Conservation (phyloP, 2,797 vertebrate genomes). For the Kryptolebias ocellatus region DNA sequence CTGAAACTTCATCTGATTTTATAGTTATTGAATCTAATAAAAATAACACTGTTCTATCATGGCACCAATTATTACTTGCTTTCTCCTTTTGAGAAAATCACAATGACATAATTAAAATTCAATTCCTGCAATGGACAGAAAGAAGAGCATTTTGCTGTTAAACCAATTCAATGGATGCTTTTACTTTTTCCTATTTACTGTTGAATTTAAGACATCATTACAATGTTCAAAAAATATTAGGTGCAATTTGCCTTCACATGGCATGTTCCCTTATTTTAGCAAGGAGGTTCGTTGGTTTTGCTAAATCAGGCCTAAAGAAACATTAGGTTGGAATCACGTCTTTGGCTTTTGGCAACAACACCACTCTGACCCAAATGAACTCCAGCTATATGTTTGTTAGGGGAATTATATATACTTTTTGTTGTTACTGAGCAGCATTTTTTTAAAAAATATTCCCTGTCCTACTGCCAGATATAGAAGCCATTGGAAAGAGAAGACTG, state of each 20-base stretch:
- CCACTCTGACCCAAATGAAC: slow-evolving; percentile 66
- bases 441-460: slow-evolving; percentile 78
- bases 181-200: not conserved
- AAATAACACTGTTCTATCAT: slow-evolving; percentile 40
- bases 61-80: slow-evolving; percentile 41
- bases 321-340: slow-evolving; percentile 55
- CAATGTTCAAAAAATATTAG: slow-evolving; percentile 36
- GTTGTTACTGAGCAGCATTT: slow-evolving; percentile 71
- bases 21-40: slow-evolving; percentile 60
- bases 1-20: slow-evolving; percentile 56
- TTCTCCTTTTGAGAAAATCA: slow-evolving; percentile 53
- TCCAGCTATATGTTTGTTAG: slow-evolving; percentile 69
- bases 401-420: slow-evolving; percentile 51
- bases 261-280: slow-evolving; percentile 57
- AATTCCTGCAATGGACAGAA: slow-evolving; percentile 43
- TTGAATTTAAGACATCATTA: not conserved
- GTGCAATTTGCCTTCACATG: slow-evolving; percentile 57
- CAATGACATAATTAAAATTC: slow-evolving; percentile 56
- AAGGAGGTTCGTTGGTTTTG: slow-evolving; percentile 56
- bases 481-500: slow-evolving; percentile 62
- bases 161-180: not conserved
- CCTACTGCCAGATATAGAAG: slow-evolving; percentile 74
- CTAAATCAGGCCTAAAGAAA: slow-evolving; percentile 58
- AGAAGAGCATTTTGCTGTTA: slow-evolving; percentile 38
- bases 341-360: slow-evolving; percentile 70